Conservation (phyloP, 2,888 invertebrate species). For the Spilarctia lutea region DNA sequence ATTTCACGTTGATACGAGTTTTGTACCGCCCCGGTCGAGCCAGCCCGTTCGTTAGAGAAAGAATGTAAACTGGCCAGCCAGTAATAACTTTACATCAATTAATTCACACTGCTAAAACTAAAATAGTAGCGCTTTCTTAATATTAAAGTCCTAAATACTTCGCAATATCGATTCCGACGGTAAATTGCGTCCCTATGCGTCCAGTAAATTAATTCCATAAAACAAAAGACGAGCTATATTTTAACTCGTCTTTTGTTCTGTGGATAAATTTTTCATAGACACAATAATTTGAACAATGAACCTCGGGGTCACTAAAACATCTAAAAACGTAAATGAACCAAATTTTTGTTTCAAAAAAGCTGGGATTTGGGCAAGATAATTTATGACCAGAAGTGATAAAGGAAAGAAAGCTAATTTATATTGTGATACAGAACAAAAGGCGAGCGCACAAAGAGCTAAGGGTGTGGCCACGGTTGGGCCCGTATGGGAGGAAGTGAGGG, state of each 20-base stretch:
- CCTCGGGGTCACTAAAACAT: constrained; percentile 8
- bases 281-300: constrained; percentile 12
- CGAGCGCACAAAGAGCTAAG: constrained; percentile 50
- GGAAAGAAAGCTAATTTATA: constrained; percentile 45
- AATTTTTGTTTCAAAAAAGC: constrained; percentile 25
- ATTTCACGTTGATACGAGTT: too few species aligned
- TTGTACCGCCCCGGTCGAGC: too few species aligned
- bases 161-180: background rate
- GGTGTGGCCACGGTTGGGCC: constrained; percentile 58
- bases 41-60: too few species aligned
- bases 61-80: too few species aligned
- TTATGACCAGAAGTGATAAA: constrained; percentile 55
- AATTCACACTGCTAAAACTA: too few species aligned
- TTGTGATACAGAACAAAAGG: constrained; percentile 58
- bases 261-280: constrained; percentile 6
- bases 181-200: background rate
- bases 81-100: too few species aligned
- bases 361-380: constrained; percentile 30
- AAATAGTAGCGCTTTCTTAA: background rate
- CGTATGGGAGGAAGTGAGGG: constrained; percentile 89
- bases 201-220: background rate
- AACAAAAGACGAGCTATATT: constrained; percentile 11
- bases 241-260: constrained; percentile 2
- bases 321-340: constrained; percentile 14
- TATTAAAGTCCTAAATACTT: background rate